Evolutionary conservation across 2,113 vertebrate species (phyloP).

Genomic region (Laticauda colubrina): DNA sequence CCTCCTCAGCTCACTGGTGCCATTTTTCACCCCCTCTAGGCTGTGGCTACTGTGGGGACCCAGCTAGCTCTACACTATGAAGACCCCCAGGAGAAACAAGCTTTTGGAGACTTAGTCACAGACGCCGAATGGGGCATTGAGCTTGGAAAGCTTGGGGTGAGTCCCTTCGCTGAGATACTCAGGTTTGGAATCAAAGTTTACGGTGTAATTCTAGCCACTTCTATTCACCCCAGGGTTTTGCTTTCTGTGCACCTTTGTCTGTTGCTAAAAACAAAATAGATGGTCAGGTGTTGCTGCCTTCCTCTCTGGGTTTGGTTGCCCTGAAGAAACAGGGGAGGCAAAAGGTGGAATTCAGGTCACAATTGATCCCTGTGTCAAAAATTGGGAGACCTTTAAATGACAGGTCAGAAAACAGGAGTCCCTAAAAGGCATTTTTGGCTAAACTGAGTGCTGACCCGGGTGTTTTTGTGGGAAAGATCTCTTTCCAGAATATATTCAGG

Average conservation of each 20-base stretch:
- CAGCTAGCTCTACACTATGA: slow-evolving; percentile 77
- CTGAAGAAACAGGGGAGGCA: neutral
- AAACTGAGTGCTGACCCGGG: neutral
- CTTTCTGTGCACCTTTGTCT: neutral
- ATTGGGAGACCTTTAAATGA: neutral
- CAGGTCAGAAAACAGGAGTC: neutral
- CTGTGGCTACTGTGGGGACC: slow-evolving; percentile 83
- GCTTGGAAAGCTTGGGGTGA: slow-evolving; percentile 83
- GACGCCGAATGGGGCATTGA: slow-evolving; percentile 91
- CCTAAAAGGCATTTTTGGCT: neutral
- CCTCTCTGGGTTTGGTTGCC: neutral
- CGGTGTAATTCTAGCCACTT: neutral
- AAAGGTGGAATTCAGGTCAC: neutral
- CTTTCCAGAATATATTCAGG: slow-evolving; percentile 90
- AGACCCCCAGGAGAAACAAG: slow-evolving; percentile 71
- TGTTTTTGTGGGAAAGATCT: slow-evolving; percentile 76
- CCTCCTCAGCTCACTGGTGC: neutral
- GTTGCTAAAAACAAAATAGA: neutral
- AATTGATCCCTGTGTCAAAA: neutral
- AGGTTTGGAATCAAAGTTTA: neutral
- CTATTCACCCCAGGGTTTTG: neutral
- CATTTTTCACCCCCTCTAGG: slow-evolving; percentile 64
- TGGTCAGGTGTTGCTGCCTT: no score
- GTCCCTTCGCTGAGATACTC: slow-evolving; percentile 28
- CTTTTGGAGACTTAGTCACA: slow-evolving; percentile 81